phyloP scores from a whole-genome alignment of 2,888 invertebrate species.

The Ceriagrion tenellum region DNA sequence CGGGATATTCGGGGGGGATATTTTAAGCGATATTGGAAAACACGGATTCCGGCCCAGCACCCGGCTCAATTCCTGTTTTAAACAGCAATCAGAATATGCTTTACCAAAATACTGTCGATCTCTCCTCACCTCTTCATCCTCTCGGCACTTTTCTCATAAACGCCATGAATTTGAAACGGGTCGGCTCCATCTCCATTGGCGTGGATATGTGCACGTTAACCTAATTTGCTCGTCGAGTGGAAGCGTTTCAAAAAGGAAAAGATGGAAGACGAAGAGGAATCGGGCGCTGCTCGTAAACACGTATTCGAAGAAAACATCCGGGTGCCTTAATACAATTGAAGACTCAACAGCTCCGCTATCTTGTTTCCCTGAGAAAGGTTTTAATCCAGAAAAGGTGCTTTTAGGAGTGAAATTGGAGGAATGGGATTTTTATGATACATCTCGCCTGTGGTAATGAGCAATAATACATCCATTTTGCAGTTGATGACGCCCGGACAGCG shows the following conservation, averaged over 20 bases:
- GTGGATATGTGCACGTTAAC: neutral
- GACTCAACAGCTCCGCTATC: slow-evolving; percentile 5
- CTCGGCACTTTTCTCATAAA: neutral
- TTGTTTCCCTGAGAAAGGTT: slow-evolving; percentile 5
- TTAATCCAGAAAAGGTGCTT: neutral
- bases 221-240: neutral
- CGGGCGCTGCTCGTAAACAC: slow-evolving; percentile 39
- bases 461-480: neutral
- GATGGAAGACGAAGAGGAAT: slow-evolving; percentile 36
- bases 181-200: neutral
- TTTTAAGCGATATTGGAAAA: no score
- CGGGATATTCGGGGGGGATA: no score
- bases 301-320: slow-evolving; percentile 36
- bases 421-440: neutral
- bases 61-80: neutral
- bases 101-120: neutral
- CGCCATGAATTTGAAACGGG: neutral
- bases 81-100: neutral
- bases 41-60: no score
- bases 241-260: neutral
- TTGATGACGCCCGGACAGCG: no score
- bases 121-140: neutral
- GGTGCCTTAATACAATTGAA: neutral
- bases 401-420: neutral
- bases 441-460: neutral